Percentiles rank a stretch among this genome's conserved stretches.
phyloP scores from a whole-genome alignment of 1,140 invertebrate genomes.

The Aphaenogaster rudis region DNA sequence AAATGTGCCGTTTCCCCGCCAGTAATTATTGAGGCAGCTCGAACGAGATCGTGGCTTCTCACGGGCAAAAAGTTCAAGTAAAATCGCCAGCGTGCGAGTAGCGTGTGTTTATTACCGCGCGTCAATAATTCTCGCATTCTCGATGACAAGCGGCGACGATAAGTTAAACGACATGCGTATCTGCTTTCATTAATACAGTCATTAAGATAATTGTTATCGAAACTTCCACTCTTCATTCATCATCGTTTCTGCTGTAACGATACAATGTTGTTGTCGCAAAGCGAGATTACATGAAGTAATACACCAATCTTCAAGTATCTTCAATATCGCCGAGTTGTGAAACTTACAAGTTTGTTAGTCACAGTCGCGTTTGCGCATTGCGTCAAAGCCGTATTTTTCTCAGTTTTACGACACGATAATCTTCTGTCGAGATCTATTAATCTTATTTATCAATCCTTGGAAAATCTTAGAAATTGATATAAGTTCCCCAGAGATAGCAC shows the following conservation, averaged over 20 bases:
- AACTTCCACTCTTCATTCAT: neutral
- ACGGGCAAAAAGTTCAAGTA: constrained; percentile 26
- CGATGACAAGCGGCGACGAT: neutral
- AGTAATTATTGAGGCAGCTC: constrained; percentile 33
- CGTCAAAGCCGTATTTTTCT: neutral
- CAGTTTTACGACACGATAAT: neutral
- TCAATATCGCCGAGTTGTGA: neutral
- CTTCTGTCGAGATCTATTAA: neutral
- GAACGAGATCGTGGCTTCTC: constrained; percentile 24
- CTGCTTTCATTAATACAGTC: neutral
- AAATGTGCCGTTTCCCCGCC: constrained; percentile 14
- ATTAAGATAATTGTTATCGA: constrained; percentile 33
- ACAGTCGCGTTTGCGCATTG: neutral
- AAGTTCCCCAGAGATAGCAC: too few species aligned
- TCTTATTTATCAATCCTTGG: neutral
- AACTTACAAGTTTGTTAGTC: neutral
- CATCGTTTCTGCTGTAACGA: neutral
- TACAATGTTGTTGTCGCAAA: neutral
- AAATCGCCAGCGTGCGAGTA: constrained; percentile 4
- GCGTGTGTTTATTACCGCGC: neutral
- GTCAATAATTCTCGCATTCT: constrained; percentile 32
- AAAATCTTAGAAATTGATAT: too few species aligned
- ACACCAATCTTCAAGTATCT: neutral
- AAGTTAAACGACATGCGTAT: neutral
- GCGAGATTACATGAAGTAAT: neutral